Base-by-base conservation (phyloP, 1,140 invertebrate species). In the Hycleus phaleratus region DNA sequence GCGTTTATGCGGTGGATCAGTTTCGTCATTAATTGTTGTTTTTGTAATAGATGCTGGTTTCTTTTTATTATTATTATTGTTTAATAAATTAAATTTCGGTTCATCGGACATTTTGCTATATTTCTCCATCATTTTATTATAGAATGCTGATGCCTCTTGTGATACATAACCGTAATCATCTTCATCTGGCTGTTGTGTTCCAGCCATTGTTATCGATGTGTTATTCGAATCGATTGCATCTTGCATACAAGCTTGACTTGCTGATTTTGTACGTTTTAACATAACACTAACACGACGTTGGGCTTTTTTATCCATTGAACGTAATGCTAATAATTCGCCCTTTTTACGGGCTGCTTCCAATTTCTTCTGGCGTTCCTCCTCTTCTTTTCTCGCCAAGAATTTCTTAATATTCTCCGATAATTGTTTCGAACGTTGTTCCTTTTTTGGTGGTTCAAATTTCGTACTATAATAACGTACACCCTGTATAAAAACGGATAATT, bases 121-220 rank as follows among this genome's bases (percentile, higher is more conserved):
- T 71, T 91, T 91, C 55, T 87, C 83, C 78, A 93, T 88, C 73
- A 93, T 83, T 71, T 90, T 88, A 58, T 85, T 82, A 73, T 92
- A 92, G 60, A 88, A 81, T 26, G 84, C 85, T 50, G 86, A 82
- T 1, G 90, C 87, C 71, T 86, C 86, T 64, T 86, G 85, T 0
- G 90, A 93, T 10, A 87, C 87, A 70, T 92, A 94, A 4, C 91
- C 87, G 71, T 93, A 94, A 70, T 94, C 91, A 78, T 94, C 91
- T 72, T 91, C 88, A 68, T 93, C 90, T 0, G 87, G 87, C 66
- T 91, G 88, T n/a, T 81, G 80, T 4, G 82, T 82, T 12, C 84
- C 84, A 65, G 81, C 80, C 32, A 84, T 75, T 0, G 87, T 90
- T 32, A 90, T 80, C 43, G 85, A 84, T 49, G 88, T 90, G 63